Evolutionary conservation across 92 coral and sea anemone genomes (phyloP).

Genomic region (Epizoanthus scotinus): DNA sequence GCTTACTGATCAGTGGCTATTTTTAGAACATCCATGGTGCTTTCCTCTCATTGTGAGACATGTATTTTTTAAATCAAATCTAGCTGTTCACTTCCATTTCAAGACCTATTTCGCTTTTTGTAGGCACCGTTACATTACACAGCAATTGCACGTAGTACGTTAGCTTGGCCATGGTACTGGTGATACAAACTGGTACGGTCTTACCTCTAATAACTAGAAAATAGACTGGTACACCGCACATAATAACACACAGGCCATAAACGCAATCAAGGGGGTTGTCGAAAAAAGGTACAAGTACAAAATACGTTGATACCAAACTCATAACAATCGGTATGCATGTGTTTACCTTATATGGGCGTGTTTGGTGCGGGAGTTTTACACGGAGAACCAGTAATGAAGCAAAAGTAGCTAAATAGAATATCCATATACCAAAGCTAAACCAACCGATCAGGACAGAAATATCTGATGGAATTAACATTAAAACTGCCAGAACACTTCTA

Average conservation of each 20-base stretch:
- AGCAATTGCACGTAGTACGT: conserved; percentile 13
- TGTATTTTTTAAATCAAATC: too few relatives aligned
- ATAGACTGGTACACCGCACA: conserved; percentile 58
- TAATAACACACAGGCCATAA: conserved; percentile 45
- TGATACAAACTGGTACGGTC: neutral
- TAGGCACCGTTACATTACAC: conserved; percentile 1
- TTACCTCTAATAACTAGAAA: conserved; percentile 25
- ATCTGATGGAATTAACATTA: conserved; percentile 53
- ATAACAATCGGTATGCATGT: conserved; percentile 40
- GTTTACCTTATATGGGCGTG: conserved; percentile 54
- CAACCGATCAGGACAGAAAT: conserved; percentile 48
- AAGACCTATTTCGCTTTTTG: neutral
- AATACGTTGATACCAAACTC: conserved; percentile 40
- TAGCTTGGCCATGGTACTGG: neutral
- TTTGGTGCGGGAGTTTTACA: conserved; percentile 47
- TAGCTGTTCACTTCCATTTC: too few relatives aligned
- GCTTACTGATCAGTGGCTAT: too few relatives aligned
- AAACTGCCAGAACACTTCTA: conserved; percentile 42
- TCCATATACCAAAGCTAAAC: conserved; percentile 51
- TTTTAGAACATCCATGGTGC: too few relatives aligned
- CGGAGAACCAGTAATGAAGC: conserved; percentile 49
- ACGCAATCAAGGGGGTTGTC: conserved; percentile 53
- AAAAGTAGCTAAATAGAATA: conserved; percentile 48
- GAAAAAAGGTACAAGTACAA: conserved; percentile 50
- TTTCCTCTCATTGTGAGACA: too few relatives aligned